Evolutionary conservation across 2,888 invertebrate genomes (phyloP), one percentile per base, ranked within the genome.

Genomic region (Nomada goodeniana): DNA sequence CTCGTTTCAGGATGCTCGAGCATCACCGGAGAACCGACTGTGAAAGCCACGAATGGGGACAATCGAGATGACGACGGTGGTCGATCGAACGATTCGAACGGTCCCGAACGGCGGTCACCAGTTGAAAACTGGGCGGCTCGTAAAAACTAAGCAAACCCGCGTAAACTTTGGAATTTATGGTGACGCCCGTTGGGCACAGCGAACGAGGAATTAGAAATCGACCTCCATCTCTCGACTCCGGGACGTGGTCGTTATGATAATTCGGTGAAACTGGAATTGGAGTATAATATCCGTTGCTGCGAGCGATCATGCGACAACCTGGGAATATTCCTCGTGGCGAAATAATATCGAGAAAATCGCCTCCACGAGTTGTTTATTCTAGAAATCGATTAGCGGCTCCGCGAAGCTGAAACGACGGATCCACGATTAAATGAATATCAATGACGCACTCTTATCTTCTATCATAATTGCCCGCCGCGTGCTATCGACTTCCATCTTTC

Each of bases 151-250:
- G 89, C 86, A 88, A 89, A 90, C 87, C 86, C 84, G 83, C 89
- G 89, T 91, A 90, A 91, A 91, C 84, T 85, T 59, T 72, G 69
- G 81, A 91, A 91, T 91, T 91, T 91, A 91, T 91, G 90, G 86
- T 88, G 88, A 91, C 88, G 81, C 83, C 86, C 68, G 86, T 80
- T 29, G 84, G 83, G 80, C 87, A 76, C 85, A 89, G 83, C 86
- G 84, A 82, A 82, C 84, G 83, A 87, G 85, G 90, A 90, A 91
- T 91, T 91, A 91, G 91, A 91, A 91, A 91, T 91, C 91, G 89
- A 90, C 90, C 91, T 91, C 90, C 86, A 90, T 91, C 89, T 87
- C 81, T 64, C 85, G 74, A 73, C 77, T 73, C 50, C 80, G 76
- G 63, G 63, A 70, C 78, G 80, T 76, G 86, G 85, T 88, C 87